Base-by-base conservation (phyloP, 64 coral and sea anemone species). In the Platygyra sinensis region DNA sequence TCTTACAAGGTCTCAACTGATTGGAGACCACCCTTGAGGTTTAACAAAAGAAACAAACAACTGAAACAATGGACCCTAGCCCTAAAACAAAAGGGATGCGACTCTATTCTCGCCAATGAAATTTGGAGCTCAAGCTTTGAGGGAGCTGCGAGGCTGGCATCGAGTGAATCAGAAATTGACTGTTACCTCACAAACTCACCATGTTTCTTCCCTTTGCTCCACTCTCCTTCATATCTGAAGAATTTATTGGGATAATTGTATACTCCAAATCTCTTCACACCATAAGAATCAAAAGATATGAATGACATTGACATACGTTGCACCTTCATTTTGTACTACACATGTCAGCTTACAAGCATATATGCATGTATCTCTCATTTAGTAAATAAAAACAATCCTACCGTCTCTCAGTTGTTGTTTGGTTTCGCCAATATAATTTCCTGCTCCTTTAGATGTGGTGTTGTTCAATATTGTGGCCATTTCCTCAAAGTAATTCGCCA, bases 211-310 rank as follows among this genome's bases (percentile, higher is more conserved):
- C 96, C 96, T 75, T 95, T 95, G 60, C 83, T 91, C 96, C 96
- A 99, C 62, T 99, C 96, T 55, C 96, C 96, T 93, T 99, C 96
- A 74, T 99, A 99, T 61, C 96, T 91, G 49, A 99, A 99, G 77
- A 95, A 99, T 32, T 95, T 95, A 71, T 99, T 99, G 29, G 93
- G 12, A 82, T 99, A 99, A 82, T 93, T 95, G 72, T 95, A 99
- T 0, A 99, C 96, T 46, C 96, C 96, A 95, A 99, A n/a, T 95
- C 54, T 94, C 96, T 95, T 55, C n/a, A 74, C 69, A 87, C 80
- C 62, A 77, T 0, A 76, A 57, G 54, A 57, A 63, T 22, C 60
- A 63, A 22, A 60, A 83, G 8, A 60, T 9, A 39, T n/a, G 5
- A 22, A 83, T 62, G 36, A 10, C 1, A 15, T 36, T 29, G 22